These are phyloP conservation scores for Nanorana parkeri DNA, from an alignment of 2,113 vertebrate genomes.

Conservation along the genomic window DNA sequence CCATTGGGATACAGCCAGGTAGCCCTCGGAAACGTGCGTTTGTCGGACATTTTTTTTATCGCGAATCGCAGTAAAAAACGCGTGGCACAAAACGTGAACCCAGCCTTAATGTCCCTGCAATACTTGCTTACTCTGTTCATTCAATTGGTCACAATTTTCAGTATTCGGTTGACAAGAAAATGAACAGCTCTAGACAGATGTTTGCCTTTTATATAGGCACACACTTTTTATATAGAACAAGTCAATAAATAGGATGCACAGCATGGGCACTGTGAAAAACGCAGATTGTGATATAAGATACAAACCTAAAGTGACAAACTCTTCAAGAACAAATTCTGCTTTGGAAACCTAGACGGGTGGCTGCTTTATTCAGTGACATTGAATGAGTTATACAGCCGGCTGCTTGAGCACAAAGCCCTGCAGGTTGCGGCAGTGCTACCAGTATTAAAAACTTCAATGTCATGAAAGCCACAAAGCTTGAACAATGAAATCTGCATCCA, in stretches of 20 bases:
- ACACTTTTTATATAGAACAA: not conserved
- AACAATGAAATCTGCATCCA: constrained; percentile 28
- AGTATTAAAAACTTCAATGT: constrained; percentile 42
- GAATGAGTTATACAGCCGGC: constrained; percentile 22
- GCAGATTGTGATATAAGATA: not conserved
- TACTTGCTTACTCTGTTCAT: no score
- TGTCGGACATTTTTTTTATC: no score
- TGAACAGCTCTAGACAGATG: no score
- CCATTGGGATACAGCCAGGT: no score
- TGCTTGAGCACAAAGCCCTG: constrained; percentile 39
- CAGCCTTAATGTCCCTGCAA: no score
- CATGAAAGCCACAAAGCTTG: constrained; percentile 21
- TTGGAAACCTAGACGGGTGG: constrained; percentile 1
- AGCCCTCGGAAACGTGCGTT: no score
- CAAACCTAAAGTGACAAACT: not conserved
- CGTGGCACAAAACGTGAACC: no score
- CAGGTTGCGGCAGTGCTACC: not conserved
- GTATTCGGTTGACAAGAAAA: no score
- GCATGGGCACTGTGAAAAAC: not conserved
- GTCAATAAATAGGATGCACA: constrained; percentile 13
- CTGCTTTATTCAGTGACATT: constrained; percentile 27
- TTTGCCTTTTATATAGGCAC: no score
- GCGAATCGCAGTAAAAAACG: no score
- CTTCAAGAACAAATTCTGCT: not conserved
- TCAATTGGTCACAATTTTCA: no score